Percentiles rank a stretch among this genome's conserved stretches.
These are phyloP conservation scores for Physella acuta DNA, from an alignment of 1,140 invertebrate genomes.

Conservation along the genomic window DNA sequence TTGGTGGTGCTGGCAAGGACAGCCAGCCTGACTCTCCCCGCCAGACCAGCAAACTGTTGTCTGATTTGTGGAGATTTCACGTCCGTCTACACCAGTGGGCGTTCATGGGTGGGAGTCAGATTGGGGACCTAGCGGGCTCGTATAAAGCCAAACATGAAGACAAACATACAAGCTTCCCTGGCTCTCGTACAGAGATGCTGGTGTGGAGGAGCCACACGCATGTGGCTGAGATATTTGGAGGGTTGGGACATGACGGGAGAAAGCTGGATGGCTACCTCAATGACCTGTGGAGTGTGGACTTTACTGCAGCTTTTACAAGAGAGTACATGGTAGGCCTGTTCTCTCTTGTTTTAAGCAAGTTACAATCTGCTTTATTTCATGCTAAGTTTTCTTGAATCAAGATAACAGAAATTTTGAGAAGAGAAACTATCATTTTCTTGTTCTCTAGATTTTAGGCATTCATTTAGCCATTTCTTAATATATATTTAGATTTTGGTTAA, in stretches of 20 bases:
- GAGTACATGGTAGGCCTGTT: background rate
- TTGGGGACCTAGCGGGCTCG: slow-evolving; percentile 27
- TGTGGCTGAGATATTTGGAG: slow-evolving; percentile 37
- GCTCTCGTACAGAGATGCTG: slow-evolving; percentile 34
- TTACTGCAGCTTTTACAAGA: slow-evolving; percentile 2
- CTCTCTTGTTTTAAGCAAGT: background rate
- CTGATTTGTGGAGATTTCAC: slow-evolving; percentile 39
- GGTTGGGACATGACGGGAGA: slow-evolving; percentile 33
- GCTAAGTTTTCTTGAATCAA: too few relatives aligned
- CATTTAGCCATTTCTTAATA: too few relatives aligned
- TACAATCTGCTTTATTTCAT: too few relatives aligned
- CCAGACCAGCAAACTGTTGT: slow-evolving; percentile 30
- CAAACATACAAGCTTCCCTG: slow-evolving; percentile 22
- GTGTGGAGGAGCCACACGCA: slow-evolving; percentile 30
- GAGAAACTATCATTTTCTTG: too few relatives aligned
- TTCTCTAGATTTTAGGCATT: too few relatives aligned
- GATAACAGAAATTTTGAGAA: too few relatives aligned
- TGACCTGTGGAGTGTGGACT: slow-evolving; percentile 38
- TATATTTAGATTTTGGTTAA: too few relatives aligned
- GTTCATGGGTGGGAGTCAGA: slow-evolving; percentile 33
- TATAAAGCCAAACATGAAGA: slow-evolving; percentile 23
- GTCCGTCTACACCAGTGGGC: slow-evolving; percentile 26
- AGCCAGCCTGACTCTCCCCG: background rate
- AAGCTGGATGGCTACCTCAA: slow-evolving; percentile 35
- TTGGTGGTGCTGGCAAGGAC: slow-evolving; percentile 41